phyloP scores from a whole-genome alignment of 2,113 vertebrate genomes.

The Cyanoramphus novaezelandiae region DNA sequence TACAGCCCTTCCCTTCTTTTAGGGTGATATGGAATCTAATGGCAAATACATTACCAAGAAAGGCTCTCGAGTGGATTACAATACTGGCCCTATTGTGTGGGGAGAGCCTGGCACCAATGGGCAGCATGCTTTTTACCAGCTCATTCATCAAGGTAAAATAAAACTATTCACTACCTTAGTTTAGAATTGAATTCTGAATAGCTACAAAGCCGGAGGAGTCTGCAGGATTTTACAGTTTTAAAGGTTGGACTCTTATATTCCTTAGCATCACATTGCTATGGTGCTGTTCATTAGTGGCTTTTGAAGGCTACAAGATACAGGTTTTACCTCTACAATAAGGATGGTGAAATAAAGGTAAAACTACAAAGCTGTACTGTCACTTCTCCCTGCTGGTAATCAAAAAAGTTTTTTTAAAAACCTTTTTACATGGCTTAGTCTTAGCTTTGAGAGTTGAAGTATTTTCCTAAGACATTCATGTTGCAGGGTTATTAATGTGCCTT shows the following conservation, averaged over 20 bases:
- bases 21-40: conserved; percentile 99
- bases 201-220: background rate
- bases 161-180: background rate
- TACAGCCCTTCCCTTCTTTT: background rate
- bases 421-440: background rate
- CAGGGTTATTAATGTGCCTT: background rate
- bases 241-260: background rate
- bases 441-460: background rate
- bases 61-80: conserved; percentile 84
- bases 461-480: background rate
- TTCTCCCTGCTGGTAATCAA: background rate
- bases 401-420: background rate
- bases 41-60: conserved; percentile 92
- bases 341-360: background rate
- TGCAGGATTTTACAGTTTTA: background rate
- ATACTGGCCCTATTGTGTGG: conserved; percentile 95
- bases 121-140: conserved; percentile 97
- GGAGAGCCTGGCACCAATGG: conserved; percentile 97
- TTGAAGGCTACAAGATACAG: background rate
- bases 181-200: background rate
- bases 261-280: background rate
- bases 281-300: background rate
- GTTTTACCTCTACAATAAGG: background rate
- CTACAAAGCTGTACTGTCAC: background rate
- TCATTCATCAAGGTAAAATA: conserved; percentile 92